Base-by-base conservation (phyloP, 1,140 invertebrate genomes). In the Solenopsis invicta region DNA sequence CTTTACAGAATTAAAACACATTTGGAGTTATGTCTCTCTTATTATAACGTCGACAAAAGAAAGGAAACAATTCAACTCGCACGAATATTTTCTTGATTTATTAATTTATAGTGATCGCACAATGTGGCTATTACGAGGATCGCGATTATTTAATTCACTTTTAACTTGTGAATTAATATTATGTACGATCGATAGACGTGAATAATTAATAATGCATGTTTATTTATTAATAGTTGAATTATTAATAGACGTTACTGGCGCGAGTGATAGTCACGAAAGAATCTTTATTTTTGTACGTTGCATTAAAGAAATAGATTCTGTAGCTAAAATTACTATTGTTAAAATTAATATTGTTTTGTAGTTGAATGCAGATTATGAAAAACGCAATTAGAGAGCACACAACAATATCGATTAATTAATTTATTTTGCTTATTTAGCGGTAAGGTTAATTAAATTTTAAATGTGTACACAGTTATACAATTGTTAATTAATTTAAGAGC, bases 1-100 rank as follows among this genome's bases (percentile, higher is more conserved):
- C 24, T 48, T 69, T 13, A n/a, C n/a, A 78, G n/a, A 61, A 76
- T 37, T 78, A 78, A 78, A 78, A 66, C 24, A 66, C 24, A 18
- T 45, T 24, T 62, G 10, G 6, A 13, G n/a, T 21, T 48, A 5
- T 4, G 0, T 9, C 1, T 21, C 1, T 21, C 29, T 13, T 69
- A 66, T 37, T 56, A 21, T 48, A 78, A 78, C 4, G 18, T 61
- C 18, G 1, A 45, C 18, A n/a, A 37, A 10, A 59, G 56, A 56
- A 9, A 9, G 13, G 10, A 21, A 16, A 41, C 6, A 56, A 3
- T 48, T 66, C 1, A 24, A 34, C 0, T 3, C 41, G 5, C 0
- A 64, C 64, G 41, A 50, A 21, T 9, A 29, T n/a, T 77, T 59
- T 48, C 29, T 34, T 50, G 12, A 64, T 75, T 75, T 75, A 75